Evolutionary conservation across 2,888 invertebrate genomes (phyloP).

Genomic region (Pilophorus perplexus): DNA sequence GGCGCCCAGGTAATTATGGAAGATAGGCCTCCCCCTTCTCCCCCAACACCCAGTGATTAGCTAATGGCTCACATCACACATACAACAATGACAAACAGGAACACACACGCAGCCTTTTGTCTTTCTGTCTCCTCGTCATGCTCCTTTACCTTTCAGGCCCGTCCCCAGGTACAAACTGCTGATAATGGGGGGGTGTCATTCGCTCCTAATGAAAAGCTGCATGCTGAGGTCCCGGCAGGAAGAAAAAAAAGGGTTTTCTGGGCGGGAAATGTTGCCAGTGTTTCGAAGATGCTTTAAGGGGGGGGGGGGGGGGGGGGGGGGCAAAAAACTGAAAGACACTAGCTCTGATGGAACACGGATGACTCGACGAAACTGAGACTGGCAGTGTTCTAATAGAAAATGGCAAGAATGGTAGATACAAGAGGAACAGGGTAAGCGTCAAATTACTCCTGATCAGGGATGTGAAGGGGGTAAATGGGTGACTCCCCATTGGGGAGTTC

Average conservation of each 20-base stretch:
- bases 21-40: slow-evolving; percentile 20
- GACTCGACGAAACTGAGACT: no score
- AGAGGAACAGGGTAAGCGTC: no score
- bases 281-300: neutral
- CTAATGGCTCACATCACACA: slow-evolving; percentile 37
- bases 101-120: slow-evolving; percentile 6
- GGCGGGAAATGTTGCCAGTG: neutral
- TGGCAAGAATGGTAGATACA: no score
- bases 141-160: slow-evolving; percentile 8
- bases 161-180: slow-evolving; percentile 17
- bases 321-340: no score
- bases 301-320: no score
- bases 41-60: slow-evolving; percentile 39
- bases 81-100: neutral
- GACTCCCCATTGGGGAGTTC: no score
- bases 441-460: no score
- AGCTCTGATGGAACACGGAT: no score
- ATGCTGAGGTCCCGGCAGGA: no score
- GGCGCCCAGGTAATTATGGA: slow-evolving; percentile 38
- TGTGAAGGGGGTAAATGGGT: no score
- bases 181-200: slow-evolving; percentile 31
- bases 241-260: neutral
- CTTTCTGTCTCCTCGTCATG: slow-evolving; percentile 26
- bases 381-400: no score
- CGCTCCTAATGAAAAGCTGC: slow-evolving; percentile 24